These are phyloP conservation scores for Cylloceria caligata DNA, from an alignment of 2,888 invertebrate species.

Conservation along the genomic window DNA sequence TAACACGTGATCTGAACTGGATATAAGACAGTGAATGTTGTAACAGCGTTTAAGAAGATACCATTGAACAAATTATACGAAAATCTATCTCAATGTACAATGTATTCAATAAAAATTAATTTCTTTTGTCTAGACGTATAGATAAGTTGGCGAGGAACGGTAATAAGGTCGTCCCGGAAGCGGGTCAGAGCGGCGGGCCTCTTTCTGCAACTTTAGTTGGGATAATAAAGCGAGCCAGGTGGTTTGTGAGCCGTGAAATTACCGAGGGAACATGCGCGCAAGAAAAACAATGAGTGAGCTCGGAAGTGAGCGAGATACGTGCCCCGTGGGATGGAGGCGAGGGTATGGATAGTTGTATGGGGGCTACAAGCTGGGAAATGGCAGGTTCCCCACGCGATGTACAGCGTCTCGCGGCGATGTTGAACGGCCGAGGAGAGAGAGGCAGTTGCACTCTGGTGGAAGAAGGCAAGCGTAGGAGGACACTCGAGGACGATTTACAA, in stretches of 20 bases:
- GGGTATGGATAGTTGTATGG: constrained; percentile 27
- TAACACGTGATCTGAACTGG: no score
- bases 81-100: background rate
- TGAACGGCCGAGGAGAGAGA: constrained; percentile 57
- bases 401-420: constrained; percentile 37
- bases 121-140: constrained; percentile 34
- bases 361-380: constrained; percentile 54
- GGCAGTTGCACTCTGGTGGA: constrained; percentile 48
- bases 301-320: constrained; percentile 22
- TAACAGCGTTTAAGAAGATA: background rate
- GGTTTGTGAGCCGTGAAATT: constrained; percentile 74
- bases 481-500: constrained; percentile 74
- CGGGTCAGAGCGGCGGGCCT: constrained; percentile 63
- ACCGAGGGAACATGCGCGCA: constrained; percentile 66
- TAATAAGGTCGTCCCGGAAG: constrained; percentile 70
- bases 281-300: constrained; percentile 69
- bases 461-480: constrained; percentile 67
- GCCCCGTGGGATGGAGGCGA: constrained; percentile 5
- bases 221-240: constrained; percentile 70
- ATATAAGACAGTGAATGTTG: background rate
- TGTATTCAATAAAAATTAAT: constrained; percentile 37
- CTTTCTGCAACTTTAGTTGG: constrained; percentile 68
- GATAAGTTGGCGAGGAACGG: constrained; percentile 48
- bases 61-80: background rate
- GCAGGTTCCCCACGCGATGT: constrained; percentile 58